Percentiles rank a stretch among this genome's conserved stretches.
phyloP scores from a whole-genome alignment of 2,797 vertebrate species.

The Phaenicophaeus curvirostris region DNA sequence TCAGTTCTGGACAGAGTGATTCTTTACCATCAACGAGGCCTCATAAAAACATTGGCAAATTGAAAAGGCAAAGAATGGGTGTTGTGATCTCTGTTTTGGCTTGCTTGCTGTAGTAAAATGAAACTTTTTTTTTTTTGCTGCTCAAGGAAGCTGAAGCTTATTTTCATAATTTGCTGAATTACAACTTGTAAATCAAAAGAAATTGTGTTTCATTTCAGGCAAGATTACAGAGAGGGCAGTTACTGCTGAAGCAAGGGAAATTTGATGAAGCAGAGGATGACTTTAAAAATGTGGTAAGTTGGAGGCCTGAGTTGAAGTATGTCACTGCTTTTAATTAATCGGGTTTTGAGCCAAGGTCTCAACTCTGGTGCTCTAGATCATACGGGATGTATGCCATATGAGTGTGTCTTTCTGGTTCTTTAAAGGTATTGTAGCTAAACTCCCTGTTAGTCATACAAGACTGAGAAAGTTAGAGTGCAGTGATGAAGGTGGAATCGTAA shows the following conservation, averaged over 20 bases:
- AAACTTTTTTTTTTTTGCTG: not conserved
- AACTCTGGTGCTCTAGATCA: not conserved
- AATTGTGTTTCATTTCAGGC: constrained; percentile 78
- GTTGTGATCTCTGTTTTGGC: not conserved
- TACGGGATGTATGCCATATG: not conserved
- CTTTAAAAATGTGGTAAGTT: constrained; percentile 93
- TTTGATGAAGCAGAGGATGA: constrained; percentile 95
- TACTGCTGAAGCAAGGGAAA: constrained; percentile 93
- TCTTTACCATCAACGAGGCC: not conserved
- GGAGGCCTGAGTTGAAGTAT: not conserved
- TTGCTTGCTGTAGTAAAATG: not conserved
- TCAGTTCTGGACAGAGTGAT: not conserved
- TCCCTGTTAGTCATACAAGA: not conserved
- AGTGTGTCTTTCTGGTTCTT: not conserved
- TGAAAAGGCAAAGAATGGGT: not conserved
- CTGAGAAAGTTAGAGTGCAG: not conserved
- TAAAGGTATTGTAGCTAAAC: not conserved
- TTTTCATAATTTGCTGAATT: not conserved
- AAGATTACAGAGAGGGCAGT: constrained; percentile 92
- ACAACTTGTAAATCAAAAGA: not conserved
- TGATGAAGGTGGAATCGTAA: not conserved
- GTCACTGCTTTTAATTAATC: not conserved
- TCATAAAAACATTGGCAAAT: not conserved
- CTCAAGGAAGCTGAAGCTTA: not conserved
- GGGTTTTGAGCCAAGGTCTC: not conserved